Evolutionary conservation across 2,888 invertebrate genomes (phyloP).

Genomic region (Mechanitis mazaeus): DNA sequence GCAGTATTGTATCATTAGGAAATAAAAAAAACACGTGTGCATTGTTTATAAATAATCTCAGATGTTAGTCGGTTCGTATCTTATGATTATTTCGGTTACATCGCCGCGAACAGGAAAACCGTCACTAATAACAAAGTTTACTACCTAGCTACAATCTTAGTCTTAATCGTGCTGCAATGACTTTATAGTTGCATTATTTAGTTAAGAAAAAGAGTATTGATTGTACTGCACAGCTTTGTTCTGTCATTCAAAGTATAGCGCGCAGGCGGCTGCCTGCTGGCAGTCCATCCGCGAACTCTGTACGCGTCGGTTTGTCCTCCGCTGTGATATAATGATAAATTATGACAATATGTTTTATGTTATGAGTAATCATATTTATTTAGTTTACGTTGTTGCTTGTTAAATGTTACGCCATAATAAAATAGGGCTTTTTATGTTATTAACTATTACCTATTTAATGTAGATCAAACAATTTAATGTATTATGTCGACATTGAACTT

Average conservation of each 20-base stretch:
- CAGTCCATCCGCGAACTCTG: slow-evolving; percentile 63
- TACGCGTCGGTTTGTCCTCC: slow-evolving; percentile 50
- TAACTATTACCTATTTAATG: too few relatives aligned
- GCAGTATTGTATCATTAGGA: too few relatives aligned
- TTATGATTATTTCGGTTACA: too few relatives aligned
- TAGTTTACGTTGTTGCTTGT: not conserved
- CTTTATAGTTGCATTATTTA: slow-evolving; percentile 19
- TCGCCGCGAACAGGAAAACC: too few relatives aligned
- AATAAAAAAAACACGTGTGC: too few relatives aligned
- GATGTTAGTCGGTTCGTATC: too few relatives aligned
- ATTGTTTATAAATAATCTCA: too few relatives aligned
- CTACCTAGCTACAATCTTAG: not conserved
- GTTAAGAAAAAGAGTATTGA: slow-evolving; percentile 19
- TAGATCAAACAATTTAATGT: too few relatives aligned
- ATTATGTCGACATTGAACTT: too few relatives aligned
- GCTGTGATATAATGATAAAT: slow-evolving; percentile 33
- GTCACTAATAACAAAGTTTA: too few relatives aligned
- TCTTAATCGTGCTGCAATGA: slow-evolving; percentile 7
- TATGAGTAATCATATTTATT: slow-evolving; percentile 8
- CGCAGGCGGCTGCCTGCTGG: slow-evolving; percentile 45
- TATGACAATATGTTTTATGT: slow-evolving; percentile 27
- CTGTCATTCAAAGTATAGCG: slow-evolving; percentile 39
- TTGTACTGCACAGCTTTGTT: slow-evolving; percentile 41
- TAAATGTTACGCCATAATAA: too few relatives aligned
- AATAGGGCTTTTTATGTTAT: too few relatives aligned